These are phyloP conservation scores for Sminthurinus aureus DNA, from an alignment of 2,888 invertebrate species.

Conservation along the genomic window DNA sequence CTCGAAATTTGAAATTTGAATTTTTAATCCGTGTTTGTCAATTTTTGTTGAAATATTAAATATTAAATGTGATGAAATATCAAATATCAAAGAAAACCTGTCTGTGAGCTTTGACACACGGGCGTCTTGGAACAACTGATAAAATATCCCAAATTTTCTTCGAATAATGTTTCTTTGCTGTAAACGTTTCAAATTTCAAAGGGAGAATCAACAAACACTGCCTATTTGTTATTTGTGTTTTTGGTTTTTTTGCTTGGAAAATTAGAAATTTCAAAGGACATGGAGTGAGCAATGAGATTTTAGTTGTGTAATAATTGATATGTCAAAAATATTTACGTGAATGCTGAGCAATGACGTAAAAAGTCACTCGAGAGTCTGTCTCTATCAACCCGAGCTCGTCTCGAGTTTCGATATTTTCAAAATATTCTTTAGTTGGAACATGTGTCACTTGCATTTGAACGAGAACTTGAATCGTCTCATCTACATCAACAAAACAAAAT, in stretches of 20 bases:
- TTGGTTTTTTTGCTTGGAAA: neutral
- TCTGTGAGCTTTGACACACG: constrained; percentile 43
- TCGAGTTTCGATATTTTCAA: too few relatives aligned
- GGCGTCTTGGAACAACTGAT: constrained; percentile 44
- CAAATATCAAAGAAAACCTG: neutral
- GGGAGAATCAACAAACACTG: neutral
- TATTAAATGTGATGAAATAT: neutral
- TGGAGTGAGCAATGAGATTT: too few relatives aligned
- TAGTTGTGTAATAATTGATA: too few relatives aligned
- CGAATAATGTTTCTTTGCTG: neutral
- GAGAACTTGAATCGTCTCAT: constrained; percentile 45
- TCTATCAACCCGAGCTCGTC: neutral
- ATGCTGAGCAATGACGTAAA: constrained; percentile 49
- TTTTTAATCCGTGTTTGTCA: neutral
- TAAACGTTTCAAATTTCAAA: neutral
- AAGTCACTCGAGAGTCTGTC: constrained; percentile 21
- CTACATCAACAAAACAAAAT: too few relatives aligned
- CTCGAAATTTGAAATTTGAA: neutral
- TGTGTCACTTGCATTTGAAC: constrained; percentile 43
- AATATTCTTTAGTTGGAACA: neutral
- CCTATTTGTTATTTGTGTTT: neutral
- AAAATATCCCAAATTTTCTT: constrained; percentile 36
- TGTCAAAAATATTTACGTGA: constrained; percentile 17
- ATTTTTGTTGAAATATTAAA: neutral
- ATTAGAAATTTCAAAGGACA: neutral